Base-by-base conservation (phyloP, 2,888 invertebrate species). In the Plagodis pulveraria region DNA sequence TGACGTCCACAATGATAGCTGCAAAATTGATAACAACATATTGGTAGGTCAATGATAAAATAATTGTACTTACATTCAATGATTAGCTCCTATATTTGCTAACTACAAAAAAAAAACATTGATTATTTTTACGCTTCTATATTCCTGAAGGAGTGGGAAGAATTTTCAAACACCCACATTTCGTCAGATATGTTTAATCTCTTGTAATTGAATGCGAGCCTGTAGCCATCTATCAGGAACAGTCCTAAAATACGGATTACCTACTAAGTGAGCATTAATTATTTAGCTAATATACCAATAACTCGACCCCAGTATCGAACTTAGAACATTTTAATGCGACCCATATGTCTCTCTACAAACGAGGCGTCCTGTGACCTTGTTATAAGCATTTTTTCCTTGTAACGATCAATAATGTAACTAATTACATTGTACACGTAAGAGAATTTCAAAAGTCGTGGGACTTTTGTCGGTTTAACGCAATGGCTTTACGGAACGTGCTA, bases 1-100 rank as follows among this genome's bases (percentile, higher is more conserved):
- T 70, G 60, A 69, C 70, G 64, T 71, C 65, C 72, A 50, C 49
- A 40, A 66, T 68, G 65, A 60, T 71, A 73, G 67, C 71, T 49
- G 49, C 33, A 58, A 9, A 12, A 49, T 40, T 38, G 72, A 75
- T 76, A 77, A 63, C 53, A 48, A 35, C 33, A 51, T 49, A 56
- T 59, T 62, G 49, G 35, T 40, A n/a, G 54, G 56, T 66, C 59
- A 56, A 50, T 56, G 64, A 60, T 64, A 64, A 58, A 56, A 56
- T 59, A 55, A 62, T 53, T 56, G 48, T 50, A 54, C 53, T 12
- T 45, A 54, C 53, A 32, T 45, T 22, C 58, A 50, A 50, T 54
- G 40, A 51, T 63, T 51, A 58, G 49, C 57, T 62, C 54, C 59
- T 47, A 61, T 53, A 57, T 38, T 55, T 56, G 22, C 22, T n/a